Base-by-base conservation (phyloP, 2,113 vertebrate species). In the Cyprinodon variegatus region DNA sequence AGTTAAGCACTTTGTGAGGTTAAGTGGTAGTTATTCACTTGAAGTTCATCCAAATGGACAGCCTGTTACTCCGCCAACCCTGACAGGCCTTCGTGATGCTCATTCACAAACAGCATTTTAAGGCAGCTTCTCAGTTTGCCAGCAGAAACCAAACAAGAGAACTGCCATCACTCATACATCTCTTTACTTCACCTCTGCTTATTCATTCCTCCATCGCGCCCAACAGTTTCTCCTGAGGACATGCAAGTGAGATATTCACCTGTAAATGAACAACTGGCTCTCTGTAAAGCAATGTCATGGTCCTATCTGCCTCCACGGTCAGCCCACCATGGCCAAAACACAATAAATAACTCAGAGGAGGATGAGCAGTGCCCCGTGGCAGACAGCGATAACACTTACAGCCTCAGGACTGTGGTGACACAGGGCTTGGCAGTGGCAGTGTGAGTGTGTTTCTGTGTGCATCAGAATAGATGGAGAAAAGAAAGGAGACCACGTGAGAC, bases 1-100 rank as follows among this genome's bases (percentile, higher is more conserved):
- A 85, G 36, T 82, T 78, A 86, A 90, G 83, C 85, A 91, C 84
- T 90, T 90, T 86, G 85, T 72, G 68, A 75, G 89, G 90, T 91
- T 90, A 92, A 93, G 87, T 89, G 90, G 85, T 85, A 88, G 83
- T 91, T 89, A 89, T 84, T 89, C 84, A 80, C 80, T 90, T 90
- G 80, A 88, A 88, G 82, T 84, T 80, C 86, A 87, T 86, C 88
- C 86, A 92, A 91, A 90, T 86, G 90, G 89, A 89, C 84, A 83
- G 85, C 85, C 85, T 77, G 90, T 87, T 92, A 76, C 89, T 83
- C 69, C 88, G 90, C 87, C 89, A 92, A 88, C 86, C 43, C 78
- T 80, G 82, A 77, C 77, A 15, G 79, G 68, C 63, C 81, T 77
- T 75, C 65, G 75, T 90, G 88, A 91, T 77, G 72, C 79, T 79